These are phyloP conservation scores for Drosophila funebris DNA, from an alignment of 1,140 invertebrate species.

Conservation along the genomic window DNA sequence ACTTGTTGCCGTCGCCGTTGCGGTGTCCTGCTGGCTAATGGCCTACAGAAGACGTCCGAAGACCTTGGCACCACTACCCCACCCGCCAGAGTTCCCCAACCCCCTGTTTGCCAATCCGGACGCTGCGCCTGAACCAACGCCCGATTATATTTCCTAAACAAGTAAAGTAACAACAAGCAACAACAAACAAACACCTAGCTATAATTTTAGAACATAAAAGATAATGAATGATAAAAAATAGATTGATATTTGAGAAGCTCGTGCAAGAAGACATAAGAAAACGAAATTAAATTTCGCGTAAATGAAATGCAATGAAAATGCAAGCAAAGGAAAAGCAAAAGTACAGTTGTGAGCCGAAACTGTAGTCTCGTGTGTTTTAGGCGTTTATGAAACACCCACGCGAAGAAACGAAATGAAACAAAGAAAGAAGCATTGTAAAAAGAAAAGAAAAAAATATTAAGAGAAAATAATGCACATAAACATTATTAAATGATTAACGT, in stretches of 20 bases:
- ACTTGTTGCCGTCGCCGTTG: slow-evolving; percentile 95
- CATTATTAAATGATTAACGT: slow-evolving; percentile 44
- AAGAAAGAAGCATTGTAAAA: slow-evolving; percentile 57
- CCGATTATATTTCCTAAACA: slow-evolving; percentile 83
- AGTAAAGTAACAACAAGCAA: slow-evolving; percentile 43
- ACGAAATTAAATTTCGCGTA: slow-evolving; percentile 57
- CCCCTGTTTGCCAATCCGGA: slow-evolving; percentile 95
- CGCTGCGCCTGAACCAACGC: slow-evolving; percentile 84
- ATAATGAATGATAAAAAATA: slow-evolving; percentile 15
- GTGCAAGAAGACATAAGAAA: slow-evolving; percentile 74
- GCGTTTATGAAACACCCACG: slow-evolving; percentile 45
- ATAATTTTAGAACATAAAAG: slow-evolving; percentile 60
- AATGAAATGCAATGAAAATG: slow-evolving; percentile 21
- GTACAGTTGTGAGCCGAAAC: slow-evolving; percentile 70
- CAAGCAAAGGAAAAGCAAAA: slow-evolving; percentile 66
- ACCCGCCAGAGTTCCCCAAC: slow-evolving; percentile 97
- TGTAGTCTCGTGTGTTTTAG: slow-evolving; percentile 13
- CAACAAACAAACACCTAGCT: slow-evolving; percentile 59
- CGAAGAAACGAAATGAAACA: slow-evolving; percentile 40
- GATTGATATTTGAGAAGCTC: slow-evolving; percentile 68
- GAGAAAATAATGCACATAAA: slow-evolving; percentile 24
- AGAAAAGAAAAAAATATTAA: slow-evolving; percentile 39
- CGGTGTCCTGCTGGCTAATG: slow-evolving; percentile 97
- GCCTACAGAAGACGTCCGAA: slow-evolving; percentile 94
- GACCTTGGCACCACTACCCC: slow-evolving; percentile 93